A percentile compares a stretch with the other conserved stretches of the same genome.
Evolutionary conservation across 2,113 vertebrate species (phyloP).

Genomic region (Leuciscus idus): DNA sequence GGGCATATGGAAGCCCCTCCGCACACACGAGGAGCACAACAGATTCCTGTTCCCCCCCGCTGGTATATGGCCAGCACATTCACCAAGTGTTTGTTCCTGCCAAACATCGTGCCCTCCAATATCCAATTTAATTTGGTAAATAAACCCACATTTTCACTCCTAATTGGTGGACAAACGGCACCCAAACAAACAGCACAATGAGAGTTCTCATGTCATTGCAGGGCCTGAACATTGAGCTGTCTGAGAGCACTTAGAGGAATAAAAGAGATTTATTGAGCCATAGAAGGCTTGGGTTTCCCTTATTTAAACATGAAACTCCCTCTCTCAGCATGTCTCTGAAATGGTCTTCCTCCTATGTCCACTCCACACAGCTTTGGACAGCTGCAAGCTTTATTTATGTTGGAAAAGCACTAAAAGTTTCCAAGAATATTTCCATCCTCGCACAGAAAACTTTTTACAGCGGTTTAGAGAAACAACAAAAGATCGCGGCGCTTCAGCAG

Average conservation of each 20-base stretch:
- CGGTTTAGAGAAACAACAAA: constrained; percentile 59
- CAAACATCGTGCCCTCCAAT: constrained; percentile 45
- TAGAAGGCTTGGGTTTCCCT: constrained; percentile 52
- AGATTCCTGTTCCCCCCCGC: constrained; percentile 45
- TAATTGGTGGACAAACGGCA: constrained; percentile 52
- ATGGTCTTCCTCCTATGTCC: constrained; percentile 64
- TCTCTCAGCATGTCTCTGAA: constrained; percentile 52
- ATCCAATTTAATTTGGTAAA: constrained; percentile 57
- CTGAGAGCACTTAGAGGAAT: constrained; percentile 62
- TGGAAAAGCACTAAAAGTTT: constrained; percentile 63
- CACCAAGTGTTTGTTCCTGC: constrained; percentile 53
- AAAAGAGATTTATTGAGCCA: constrained; percentile 63
- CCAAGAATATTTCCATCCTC: constrained; percentile 64
- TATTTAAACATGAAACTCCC: constrained; percentile 63
- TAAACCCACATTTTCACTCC: constrained; percentile 44
- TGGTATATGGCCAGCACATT: constrained; percentile 39
- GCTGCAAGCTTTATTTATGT: constrained; percentile 66
- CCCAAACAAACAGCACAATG: constrained; percentile 51
- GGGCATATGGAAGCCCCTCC: constrained; percentile 39
- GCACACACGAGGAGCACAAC: constrained; percentile 45
- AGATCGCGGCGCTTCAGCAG: constrained; percentile 44
- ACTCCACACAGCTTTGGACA: constrained; percentile 65
- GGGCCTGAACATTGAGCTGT: constrained; percentile 49
- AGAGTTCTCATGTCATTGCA: constrained; percentile 48
- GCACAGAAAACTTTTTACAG: constrained; percentile 63